Conservation (phyloP, 2,113 vertebrate species). For the Prionailurus bengalensis region DNA sequence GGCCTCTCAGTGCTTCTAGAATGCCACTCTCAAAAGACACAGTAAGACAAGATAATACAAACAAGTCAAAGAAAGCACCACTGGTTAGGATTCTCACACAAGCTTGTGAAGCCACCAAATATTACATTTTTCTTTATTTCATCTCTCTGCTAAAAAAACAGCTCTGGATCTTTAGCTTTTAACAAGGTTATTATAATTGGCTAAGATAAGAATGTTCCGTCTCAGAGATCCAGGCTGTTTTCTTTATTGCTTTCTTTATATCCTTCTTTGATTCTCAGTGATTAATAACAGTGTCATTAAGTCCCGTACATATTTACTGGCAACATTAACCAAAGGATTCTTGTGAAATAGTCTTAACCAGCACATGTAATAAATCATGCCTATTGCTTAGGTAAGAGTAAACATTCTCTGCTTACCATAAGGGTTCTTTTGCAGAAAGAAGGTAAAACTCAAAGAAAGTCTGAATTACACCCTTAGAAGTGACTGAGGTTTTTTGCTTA, state of each 20-base stretch:
- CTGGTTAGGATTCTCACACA: neutral
- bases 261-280: conserved; percentile 35
- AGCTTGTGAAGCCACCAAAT: conserved; percentile 9
- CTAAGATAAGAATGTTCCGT: neutral
- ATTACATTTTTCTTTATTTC: neutral
- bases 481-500: neutral
- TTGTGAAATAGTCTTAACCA: conserved; percentile 45
- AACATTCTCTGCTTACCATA: conserved; percentile 47
- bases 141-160: neutral
- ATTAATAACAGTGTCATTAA: conserved; percentile 67
- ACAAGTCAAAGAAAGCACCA: neutral
- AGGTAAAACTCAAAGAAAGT: neutral
- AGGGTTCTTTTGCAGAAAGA: neutral
- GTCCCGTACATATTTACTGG: conserved; percentile 32
- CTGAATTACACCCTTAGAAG: neutral
- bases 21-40: neutral
- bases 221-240: conserved; percentile 25
- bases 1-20: neutral
- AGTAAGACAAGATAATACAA: conserved; percentile 10
- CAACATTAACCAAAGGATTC: conserved; percentile 58
- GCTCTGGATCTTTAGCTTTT: neutral
- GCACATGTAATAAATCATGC: conserved; percentile 65
- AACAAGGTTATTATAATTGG: conserved; percentile 64
- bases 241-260: neutral
- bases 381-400: neutral